phyloP scores from a whole-genome alignment of 2,888 invertebrate genomes.

The Macrophya alboannulata region DNA sequence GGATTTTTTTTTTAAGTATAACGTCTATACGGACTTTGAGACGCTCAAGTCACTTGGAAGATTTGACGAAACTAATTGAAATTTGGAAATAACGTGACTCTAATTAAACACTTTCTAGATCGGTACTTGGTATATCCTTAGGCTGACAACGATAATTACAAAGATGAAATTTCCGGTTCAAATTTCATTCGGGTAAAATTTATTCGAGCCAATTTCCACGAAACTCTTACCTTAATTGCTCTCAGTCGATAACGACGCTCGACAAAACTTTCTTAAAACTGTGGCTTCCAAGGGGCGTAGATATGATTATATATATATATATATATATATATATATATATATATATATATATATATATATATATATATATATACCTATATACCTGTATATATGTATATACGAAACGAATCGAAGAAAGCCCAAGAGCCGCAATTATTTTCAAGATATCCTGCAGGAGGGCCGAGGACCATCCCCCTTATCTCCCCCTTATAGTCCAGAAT shows the following conservation, averaged over 20 bases:
- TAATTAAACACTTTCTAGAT: constrained; percentile 29
- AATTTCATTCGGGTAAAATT: constrained; percentile 45
- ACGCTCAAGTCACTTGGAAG: background rate
- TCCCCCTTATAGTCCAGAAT: background rate
- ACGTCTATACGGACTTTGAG: background rate
- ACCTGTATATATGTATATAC: background rate
- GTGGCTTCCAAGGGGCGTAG: background rate
- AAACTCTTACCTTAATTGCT: constrained; percentile 46
- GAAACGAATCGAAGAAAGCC: constrained; percentile 8
- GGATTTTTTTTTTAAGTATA: background rate
- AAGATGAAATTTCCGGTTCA: constrained; percentile 42
- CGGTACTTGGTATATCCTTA: constrained; percentile 1
- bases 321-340: background rate
- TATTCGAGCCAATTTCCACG: constrained; percentile 35
- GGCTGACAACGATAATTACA: constrained; percentile 50
- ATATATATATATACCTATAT: too few species aligned
- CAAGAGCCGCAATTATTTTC: constrained; percentile 28
- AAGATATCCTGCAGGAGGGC: background rate
- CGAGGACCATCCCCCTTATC: background rate
- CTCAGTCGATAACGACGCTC: constrained; percentile 45
- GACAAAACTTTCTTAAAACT: constrained; percentile 36
- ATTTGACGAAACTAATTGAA: constrained; percentile 44
- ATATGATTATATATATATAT: constrained; percentile 2
- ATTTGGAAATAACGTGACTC: constrained; percentile 32
- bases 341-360: background rate